Evolutionary conservation across 2,113 vertebrate genomes (phyloP).

Genomic region (Ptilonorhynchus violaceus): DNA sequence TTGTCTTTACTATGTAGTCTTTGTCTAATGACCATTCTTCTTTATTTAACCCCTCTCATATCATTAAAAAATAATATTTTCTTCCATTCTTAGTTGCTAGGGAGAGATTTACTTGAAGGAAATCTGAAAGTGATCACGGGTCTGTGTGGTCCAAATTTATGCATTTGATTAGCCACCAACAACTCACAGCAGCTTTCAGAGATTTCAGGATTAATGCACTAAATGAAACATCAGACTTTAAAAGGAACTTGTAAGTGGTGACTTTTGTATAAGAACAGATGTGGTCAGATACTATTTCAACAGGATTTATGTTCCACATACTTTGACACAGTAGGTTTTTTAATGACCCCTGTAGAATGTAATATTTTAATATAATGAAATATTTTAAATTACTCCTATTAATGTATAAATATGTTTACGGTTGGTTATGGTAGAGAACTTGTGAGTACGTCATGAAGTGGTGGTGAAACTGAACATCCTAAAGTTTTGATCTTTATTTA

Average conservation of each 20-base stretch:
- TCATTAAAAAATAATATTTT: neutral
- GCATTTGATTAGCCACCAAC: neutral
- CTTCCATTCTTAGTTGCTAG: neutral
- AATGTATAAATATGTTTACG: neutral
- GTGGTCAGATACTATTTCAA: neutral
- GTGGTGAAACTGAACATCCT: neutral
- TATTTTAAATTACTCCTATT: neutral
- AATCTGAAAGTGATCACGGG: neutral
- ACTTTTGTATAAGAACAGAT: neutral
- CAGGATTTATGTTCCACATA: neutral
- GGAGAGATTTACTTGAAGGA: neutral
- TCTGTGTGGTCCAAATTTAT: neutral
- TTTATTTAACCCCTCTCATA: neutral
- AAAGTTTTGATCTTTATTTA: constrained; percentile 34
- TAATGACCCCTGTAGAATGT: neutral
- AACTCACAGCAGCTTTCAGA: neutral
- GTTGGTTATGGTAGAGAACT: neutral
- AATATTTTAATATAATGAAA: neutral
- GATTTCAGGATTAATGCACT: neutral
- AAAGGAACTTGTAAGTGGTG: neutral
- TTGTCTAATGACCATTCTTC: neutral
- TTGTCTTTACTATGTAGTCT: neutral
- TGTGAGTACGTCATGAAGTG: neutral
- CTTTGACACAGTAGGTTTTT: neutral
- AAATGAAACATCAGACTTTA: neutral